Percentiles rank a stretch among this genome's conserved stretches.
phyloP scores from a whole-genome alignment of 2,113 vertebrate species.

The Aythya baeri region DNA sequence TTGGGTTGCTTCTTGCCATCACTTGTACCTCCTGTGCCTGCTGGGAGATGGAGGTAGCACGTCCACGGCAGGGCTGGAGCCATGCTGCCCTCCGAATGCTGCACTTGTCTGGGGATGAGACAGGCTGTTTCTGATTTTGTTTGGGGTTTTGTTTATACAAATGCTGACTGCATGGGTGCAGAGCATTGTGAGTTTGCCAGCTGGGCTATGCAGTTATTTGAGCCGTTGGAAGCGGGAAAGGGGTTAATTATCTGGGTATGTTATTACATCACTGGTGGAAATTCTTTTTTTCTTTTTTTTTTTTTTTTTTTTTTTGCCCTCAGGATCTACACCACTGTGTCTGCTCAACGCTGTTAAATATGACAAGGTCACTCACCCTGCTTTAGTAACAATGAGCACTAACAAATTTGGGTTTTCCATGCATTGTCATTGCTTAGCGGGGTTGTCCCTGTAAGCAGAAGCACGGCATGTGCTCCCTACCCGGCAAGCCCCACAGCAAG shows the following conservation, averaged over 20 bases:
- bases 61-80: background rate
- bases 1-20: background rate
- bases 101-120: constrained; percentile 75
- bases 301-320: constrained; percentile 66
- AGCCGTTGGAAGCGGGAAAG: constrained; percentile 34
- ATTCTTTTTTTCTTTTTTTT: constrained; percentile 69
- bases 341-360: constrained; percentile 66
- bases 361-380: constrained; percentile 67
- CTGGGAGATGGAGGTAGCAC: constrained; percentile 28
- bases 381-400: constrained; percentile 66
- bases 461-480: background rate
- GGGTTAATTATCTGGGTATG: constrained; percentile 66
- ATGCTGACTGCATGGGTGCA: constrained; percentile 55
- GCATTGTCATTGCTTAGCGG: constrained; percentile 59
- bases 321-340: constrained; percentile 49
- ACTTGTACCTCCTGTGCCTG: background rate
- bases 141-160: constrained; percentile 75
- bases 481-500: constrained; percentile 17
- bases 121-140: constrained; percentile 71
- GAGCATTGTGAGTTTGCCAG: constrained; percentile 26
- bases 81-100: constrained; percentile 70
- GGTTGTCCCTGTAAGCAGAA: constrained; percentile 36
- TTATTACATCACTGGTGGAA: constrained; percentile 73
- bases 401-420: constrained; percentile 58
- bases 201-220: constrained; percentile 39